Conservation (phyloP, 2,888 invertebrate genomes). For the Pristionchus arcanus region DNA sequence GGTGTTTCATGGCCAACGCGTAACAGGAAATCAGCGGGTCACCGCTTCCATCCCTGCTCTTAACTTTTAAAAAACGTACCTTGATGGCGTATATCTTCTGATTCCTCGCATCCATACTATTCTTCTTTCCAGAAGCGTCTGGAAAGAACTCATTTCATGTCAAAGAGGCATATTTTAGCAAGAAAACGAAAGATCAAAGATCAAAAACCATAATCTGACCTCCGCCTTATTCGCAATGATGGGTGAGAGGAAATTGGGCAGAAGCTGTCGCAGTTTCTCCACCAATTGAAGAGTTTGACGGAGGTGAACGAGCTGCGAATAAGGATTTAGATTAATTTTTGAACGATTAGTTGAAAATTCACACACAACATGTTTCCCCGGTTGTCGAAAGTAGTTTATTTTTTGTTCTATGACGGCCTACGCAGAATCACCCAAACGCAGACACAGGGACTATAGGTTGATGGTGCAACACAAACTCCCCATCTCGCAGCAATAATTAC, state of each 20-base stretch:
- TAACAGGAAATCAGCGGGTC: too few species aligned
- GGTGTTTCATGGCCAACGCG: too few species aligned
- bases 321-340: background rate
- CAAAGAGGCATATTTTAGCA: background rate
- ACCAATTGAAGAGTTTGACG: conserved; percentile 88
- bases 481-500: too few species aligned
- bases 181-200: background rate
- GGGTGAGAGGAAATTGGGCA: conserved; percentile 83
- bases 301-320: conserved; percentile 79
- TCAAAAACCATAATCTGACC: background rate
- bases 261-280: conserved; percentile 84
- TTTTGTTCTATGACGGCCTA: too few species aligned
- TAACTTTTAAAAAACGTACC: background rate
- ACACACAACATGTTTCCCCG: too few species aligned
- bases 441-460: too few species aligned
- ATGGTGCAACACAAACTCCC: too few species aligned
- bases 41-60: too few species aligned
- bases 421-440: too few species aligned
- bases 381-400: too few species aligned
- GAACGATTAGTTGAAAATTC: too few species aligned
- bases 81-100: conserved; percentile 65
- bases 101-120: conserved; percentile 64
- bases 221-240: conserved; percentile 68
- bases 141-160: conserved; percentile 40
- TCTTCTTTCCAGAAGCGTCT: conserved; percentile 80